Evolutionary conservation across 2,113 vertebrate species (phyloP), one percentile per base, ranked within the genome.

Genomic region (Cochlearius cochlearius): DNA sequence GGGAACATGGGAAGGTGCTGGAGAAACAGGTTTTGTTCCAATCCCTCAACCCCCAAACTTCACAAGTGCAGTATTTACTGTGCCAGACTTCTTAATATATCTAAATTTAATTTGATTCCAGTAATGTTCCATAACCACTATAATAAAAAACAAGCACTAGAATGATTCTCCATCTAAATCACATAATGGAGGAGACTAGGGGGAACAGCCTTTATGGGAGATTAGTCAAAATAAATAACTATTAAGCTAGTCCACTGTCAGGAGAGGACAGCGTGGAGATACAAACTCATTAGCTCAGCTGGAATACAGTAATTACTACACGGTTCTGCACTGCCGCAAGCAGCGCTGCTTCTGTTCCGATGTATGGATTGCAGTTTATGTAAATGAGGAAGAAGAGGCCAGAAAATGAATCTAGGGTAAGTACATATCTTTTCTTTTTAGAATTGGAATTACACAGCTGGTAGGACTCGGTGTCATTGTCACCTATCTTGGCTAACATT

Each of bases 51-150:
- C 95, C 85, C 87, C 96, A 94, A 96, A 87, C 55, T 97, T 97
- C 94, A 95, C 97, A 96, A 97, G 91, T 95, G 85, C 95, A 90
- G 87, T 95, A 86, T 96, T 96, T 86, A 64, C 89, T 88, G 92
- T 92, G 94, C 96, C 92, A 96, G 91, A 82, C 85, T 95, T 32
- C 92, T 96, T 97, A 95, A 96, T 96, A 94, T 85, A 55, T 92
- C 96, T 97, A 95, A 95, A 97, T 97, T 97, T 97, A 97, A 96
- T 97, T 83, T 94, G 84, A 92, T 93, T 95, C 79, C 90, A 85
- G 87, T 94, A 96, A 96, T 84, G 92, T 96, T 96, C 85, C 93
- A 90, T 96, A 96, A 97, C 93, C 38, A 79, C 92, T 91, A 68
- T 96, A 95, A 96, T 96, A 95, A 95, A 94, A 95, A 94, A 50